Conservation (phyloP, 2,113 vertebrate species). For the Irena cyanogastra region DNA sequence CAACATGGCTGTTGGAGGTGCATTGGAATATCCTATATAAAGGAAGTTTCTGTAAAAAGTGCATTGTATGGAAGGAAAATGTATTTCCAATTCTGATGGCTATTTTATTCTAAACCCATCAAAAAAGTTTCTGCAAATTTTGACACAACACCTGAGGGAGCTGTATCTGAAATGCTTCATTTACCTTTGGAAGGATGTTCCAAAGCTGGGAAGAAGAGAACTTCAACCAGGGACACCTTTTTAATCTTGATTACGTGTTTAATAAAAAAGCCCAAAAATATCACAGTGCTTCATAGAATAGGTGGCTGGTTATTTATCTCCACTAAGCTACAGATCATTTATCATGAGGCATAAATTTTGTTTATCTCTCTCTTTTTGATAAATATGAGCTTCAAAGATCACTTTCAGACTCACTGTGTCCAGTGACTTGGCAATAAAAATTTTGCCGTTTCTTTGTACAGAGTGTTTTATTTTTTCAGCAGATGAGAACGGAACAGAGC, state of each 20-base stretch:
- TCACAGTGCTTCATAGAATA: not conserved
- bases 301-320: not conserved
- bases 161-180: not conserved
- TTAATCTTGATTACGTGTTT: slow-evolving; percentile 14
- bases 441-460: not conserved
- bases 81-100: not conserved
- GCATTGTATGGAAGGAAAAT: not conserved
- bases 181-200: not conserved
- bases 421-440: not conserved
- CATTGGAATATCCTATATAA: not conserved
- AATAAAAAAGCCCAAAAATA: not conserved
- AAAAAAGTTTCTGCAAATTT: not conserved
- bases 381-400: not conserved
- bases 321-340: not conserved
- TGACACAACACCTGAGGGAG: not conserved
- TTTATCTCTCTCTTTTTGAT: not conserved
- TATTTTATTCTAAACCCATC: not conserved
- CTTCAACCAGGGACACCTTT: not conserved
- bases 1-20: not conserved
- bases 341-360: not conserved
- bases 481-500: not conserved
- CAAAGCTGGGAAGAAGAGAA: not conserved
- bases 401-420: not conserved
- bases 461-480: not conserved
- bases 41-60: not conserved